These are phyloP conservation scores for Pitta sordida DNA, from an alignment of 2,113 vertebrate species.

Conservation along the genomic window DNA sequence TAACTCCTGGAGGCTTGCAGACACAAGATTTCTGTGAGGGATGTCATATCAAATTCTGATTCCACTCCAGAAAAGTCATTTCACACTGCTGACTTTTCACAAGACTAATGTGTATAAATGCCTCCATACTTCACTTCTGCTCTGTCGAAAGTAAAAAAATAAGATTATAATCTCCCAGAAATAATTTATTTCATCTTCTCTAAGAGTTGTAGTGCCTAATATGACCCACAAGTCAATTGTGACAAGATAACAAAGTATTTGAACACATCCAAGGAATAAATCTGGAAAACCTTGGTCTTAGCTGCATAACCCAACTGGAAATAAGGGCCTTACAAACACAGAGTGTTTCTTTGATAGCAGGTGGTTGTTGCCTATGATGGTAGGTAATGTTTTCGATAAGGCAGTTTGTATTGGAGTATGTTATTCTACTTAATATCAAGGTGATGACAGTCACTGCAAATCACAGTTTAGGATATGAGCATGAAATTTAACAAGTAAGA, in stretches of 20 bases:
- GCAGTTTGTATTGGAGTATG: neutral
- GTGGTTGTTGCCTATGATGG: neutral
- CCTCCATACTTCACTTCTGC: neutral
- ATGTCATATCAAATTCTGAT: neutral
- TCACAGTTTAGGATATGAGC: neutral
- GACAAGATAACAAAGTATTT: neutral
- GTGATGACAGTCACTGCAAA: neutral
- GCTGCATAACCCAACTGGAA: neutral
- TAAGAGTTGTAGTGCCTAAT: neutral
- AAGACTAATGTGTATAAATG: neutral
- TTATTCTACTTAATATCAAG: neutral
- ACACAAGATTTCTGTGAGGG: neutral
- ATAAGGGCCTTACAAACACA: neutral
- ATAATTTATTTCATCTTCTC: neutral
- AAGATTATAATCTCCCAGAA: neutral
- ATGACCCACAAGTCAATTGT: neutral
- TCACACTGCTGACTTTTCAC: neutral
- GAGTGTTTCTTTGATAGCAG: neutral
- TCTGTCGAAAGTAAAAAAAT: conserved; percentile 1
- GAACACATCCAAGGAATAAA: neutral
- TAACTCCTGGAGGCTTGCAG: neutral
- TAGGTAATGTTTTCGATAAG: neutral
- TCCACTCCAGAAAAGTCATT: neutral
- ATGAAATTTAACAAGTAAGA: neutral
- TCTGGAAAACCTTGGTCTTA: neutral